Percentiles rank a stretch among this genome's conserved stretches.
phyloP scores from a whole-genome alignment of 1,140 invertebrate genomes.

The Maconellicoccus hirsutus region DNA sequence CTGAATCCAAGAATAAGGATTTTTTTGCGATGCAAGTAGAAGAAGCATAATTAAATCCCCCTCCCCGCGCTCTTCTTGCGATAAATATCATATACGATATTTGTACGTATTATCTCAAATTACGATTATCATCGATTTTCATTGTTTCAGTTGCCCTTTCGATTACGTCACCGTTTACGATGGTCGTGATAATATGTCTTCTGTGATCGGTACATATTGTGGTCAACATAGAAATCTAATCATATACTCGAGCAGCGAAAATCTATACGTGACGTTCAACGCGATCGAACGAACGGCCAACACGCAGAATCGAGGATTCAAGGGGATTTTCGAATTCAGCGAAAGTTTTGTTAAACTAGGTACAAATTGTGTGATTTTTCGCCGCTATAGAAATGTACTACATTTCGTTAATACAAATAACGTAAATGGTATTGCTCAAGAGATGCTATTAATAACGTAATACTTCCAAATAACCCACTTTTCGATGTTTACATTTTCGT shows the following conservation, averaged over 20 bases:
- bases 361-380: conserved; percentile 36
- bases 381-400: too few relatives aligned
- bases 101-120: too few relatives aligned
- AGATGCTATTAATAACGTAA: too few relatives aligned
- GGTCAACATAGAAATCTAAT: conserved; percentile 92
- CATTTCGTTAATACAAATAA: too few relatives aligned
- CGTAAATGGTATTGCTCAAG: too few relatives aligned
- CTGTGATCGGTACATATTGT: conserved; percentile 93
- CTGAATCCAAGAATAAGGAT: too few relatives aligned
- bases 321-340: conserved; percentile 90
- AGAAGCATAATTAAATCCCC: too few relatives aligned
- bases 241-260: conserved; percentile 82
- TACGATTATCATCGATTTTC: not conserved
- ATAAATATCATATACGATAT: too few relatives aligned
- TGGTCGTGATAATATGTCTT: conserved; percentile 68
- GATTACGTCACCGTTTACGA: conserved; percentile 96
- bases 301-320: conserved; percentile 88
- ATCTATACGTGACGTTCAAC: conserved; percentile 77
- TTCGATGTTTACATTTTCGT: too few relatives aligned
- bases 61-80: too few relatives aligned
- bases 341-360: conserved; percentile 92
- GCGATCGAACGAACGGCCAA: conserved; percentile 78
- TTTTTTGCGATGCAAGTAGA: too few relatives aligned
- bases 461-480: too few relatives aligned
- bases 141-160: conserved; percentile 78